phyloP scores from a whole-genome alignment of 2,797 vertebrate genomes.

The Ataeniobius toweri region DNA sequence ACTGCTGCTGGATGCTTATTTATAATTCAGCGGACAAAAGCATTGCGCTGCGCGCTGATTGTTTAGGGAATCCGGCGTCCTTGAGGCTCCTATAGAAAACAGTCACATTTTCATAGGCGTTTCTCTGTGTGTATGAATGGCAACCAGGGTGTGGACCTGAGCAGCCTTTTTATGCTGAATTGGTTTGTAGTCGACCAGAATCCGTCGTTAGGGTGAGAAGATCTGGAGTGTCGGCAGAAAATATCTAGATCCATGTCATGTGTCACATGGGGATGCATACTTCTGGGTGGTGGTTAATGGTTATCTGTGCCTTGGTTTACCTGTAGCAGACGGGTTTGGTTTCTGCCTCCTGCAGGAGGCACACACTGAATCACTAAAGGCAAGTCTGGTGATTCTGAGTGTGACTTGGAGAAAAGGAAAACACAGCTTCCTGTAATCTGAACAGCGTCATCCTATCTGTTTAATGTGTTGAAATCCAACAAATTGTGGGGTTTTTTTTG shows the following conservation, averaged over 20 bases:
- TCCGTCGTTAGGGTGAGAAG: slow-evolving; percentile 46
- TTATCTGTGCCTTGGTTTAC: slow-evolving; percentile 74
- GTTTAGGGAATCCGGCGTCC: slow-evolving; percentile 55
- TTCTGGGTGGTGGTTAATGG: slow-evolving; percentile 28
- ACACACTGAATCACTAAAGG: slow-evolving; percentile 44
- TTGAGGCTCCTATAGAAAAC: slow-evolving; percentile 52
- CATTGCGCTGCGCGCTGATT: slow-evolving; percentile 60
- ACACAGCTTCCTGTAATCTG: slow-evolving; percentile 74
- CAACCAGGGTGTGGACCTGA: slow-evolving; percentile 68
- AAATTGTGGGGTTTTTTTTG: slow-evolving; percentile 44
- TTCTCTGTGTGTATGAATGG: slow-evolving; percentile 33
- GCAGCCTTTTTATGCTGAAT: slow-evolving; percentile 51
- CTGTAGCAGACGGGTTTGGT: slow-evolving; percentile 54
- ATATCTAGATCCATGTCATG: slow-evolving; percentile 56
- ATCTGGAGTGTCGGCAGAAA: slow-evolving; percentile 32
- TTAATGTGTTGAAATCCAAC: slow-evolving; percentile 68
- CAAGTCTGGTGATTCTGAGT: slow-evolving; percentile 39
- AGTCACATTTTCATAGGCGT: slow-evolving; percentile 42
- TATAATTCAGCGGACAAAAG: slow-evolving; percentile 68
- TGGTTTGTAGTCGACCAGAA: slow-evolving; percentile 53
- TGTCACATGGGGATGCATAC: slow-evolving; percentile 48
- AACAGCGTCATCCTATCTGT: slow-evolving; percentile 61
- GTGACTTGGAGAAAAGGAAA: slow-evolving; percentile 66
- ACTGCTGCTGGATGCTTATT: slow-evolving; percentile 60
- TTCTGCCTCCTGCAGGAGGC: slow-evolving; percentile 60